Base-by-base conservation (phyloP, 92 coral and sea anemone species). In the Muricea muricata region DNA sequence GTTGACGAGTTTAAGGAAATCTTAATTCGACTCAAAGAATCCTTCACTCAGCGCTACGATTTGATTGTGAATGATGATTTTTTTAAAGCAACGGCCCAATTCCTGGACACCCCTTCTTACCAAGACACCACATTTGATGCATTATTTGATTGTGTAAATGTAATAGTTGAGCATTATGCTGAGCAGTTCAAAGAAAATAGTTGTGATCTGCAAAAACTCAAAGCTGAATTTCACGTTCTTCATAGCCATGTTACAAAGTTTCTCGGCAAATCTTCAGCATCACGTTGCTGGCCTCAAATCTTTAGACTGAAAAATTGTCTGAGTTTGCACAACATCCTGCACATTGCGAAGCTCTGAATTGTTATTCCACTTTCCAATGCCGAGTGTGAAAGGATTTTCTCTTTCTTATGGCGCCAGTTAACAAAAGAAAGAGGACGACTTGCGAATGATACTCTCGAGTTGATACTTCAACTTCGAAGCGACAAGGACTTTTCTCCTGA, bases 331-430 rank as follows among this genome's bases (percentile, higher is more conserved):
- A 74, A 74, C 63, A 47, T 74, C 47, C 31, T 47, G 63, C 63
- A 74, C 29, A 48, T 74, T 32, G 63, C 80, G 9, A 65, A 74
- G 50, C 63, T 74, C 20, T 74, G 80, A 29, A 74, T 74, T 45
- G 80, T 65, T 47, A 74, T 74, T 65, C 80, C 80, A 26, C 80
- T 74, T 14, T 46, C 80, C 47, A 74, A 74, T 55, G 63, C 80
- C 41, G 80, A 74, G 29, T 47, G 80, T 47, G 63, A 74, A 29
- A 63, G 41, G 24, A 20, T 74, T 65, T 74, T 74, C 50, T 74
- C 80, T 18, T 74, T 47, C 50, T 65, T 26, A 31, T 47, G 80
- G 80, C 47, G 80, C 41, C 78, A 41, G n/a, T 48, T 72, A n/a
- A 18, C 78, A 33, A 72, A 72, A 72, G 78, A 72, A n/a, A 42